Evolutionary conservation across 2,113 vertebrate species (phyloP).

Genomic region (Chelonoidis abingdonii): DNA sequence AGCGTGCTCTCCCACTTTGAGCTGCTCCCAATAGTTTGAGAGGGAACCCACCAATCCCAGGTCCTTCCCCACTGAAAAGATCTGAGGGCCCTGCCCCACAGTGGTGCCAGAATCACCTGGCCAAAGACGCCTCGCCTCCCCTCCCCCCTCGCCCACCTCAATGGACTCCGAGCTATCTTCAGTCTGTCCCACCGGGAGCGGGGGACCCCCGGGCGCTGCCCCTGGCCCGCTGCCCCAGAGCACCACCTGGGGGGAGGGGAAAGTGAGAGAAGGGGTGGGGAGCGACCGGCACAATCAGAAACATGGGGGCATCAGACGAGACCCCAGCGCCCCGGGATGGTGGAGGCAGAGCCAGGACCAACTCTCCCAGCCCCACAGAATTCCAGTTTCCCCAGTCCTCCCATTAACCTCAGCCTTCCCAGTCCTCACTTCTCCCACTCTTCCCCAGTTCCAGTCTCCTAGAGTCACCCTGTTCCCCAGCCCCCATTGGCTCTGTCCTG

Average conservation of each 20-base stretch:
- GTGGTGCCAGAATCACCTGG: background rate
- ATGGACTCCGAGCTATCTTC: background rate
- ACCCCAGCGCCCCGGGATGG: background rate
- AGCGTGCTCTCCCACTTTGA: background rate
- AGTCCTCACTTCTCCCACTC: background rate
- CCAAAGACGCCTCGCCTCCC: background rate
- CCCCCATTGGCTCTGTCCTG: background rate
- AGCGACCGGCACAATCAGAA: background rate
- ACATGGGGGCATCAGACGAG: background rate
- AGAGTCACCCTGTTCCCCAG: background rate
- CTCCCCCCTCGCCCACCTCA: background rate
- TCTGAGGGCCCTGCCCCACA: background rate
- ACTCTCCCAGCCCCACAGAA: background rate
- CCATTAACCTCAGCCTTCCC: background rate
- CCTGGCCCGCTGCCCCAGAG: background rate
- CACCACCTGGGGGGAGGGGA: background rate
- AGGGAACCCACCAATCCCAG: background rate
- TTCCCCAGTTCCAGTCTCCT: background rate
- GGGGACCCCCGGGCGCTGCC: background rate
- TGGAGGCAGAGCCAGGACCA: background rate
- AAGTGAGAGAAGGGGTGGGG: background rate
- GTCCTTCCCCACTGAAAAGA: background rate
- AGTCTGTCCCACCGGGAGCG: background rate
- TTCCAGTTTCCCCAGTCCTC: background rate
- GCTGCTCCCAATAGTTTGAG: background rate